Percentiles rank a stretch among this genome's conserved stretches.
Conservation (phyloP, 2,888 invertebrate genomes). For the Diarsia rubi region DNA sequence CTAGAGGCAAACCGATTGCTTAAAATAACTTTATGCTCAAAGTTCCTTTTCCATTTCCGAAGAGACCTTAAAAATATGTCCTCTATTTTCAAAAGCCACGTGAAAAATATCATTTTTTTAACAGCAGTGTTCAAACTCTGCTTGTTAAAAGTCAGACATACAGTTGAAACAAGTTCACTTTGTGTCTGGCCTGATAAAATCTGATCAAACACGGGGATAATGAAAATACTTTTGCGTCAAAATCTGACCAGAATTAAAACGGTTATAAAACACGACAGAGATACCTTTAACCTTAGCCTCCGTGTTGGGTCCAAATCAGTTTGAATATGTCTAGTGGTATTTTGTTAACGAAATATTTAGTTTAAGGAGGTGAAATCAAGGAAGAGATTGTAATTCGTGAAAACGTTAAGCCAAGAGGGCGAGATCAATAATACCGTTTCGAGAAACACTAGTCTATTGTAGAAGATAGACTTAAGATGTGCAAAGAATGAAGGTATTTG, state of each 20-base stretch:
- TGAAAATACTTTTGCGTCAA: slow-evolving; percentile 55
- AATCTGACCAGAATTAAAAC: slow-evolving; percentile 13
- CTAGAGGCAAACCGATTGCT: too few relatives aligned
- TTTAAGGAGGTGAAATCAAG: background rate
- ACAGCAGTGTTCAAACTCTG: slow-evolving; percentile 28
- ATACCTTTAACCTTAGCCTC: slow-evolving; percentile 9
- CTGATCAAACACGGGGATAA: slow-evolving; percentile 41
- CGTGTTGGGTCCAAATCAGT: slow-evolving; percentile 2
- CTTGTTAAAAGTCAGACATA: slow-evolving; percentile 39
- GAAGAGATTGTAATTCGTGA: background rate
- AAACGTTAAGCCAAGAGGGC: too few relatives aligned
- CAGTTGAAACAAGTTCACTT: slow-evolving; percentile 51
- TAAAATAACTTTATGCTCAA: background rate
- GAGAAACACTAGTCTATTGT: too few relatives aligned
- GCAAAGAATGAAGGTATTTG: too few relatives aligned
- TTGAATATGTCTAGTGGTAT: background rate
- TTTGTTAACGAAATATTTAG: background rate
- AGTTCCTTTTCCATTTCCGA: background rate
- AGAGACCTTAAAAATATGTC: background rate
- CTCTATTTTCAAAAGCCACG: background rate
- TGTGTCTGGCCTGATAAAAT: slow-evolving; percentile 38
- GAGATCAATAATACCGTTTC: too few relatives aligned
- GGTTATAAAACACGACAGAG: slow-evolving; percentile 14
- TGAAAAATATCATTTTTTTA: background rate
- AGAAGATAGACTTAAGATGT: too few relatives aligned